Evolutionary conservation across 2,888 invertebrate species (phyloP).

Genomic region (Brachynemurus nebulosus): DNA sequence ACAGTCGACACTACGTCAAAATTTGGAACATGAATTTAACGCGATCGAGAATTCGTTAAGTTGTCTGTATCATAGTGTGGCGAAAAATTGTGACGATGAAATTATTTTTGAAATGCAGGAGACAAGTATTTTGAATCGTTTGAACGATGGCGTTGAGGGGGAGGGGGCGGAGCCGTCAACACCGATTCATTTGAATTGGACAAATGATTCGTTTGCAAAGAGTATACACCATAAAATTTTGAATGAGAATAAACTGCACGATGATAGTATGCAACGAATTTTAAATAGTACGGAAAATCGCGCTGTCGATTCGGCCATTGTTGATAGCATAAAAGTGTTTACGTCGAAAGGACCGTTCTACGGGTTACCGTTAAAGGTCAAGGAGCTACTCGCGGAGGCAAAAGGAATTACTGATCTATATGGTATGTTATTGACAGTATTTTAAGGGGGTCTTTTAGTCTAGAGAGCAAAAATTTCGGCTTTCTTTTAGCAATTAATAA

Average conservation of each 20-base stretch:
- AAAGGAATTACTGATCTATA: slow-evolving; percentile 72
- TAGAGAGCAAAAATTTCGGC: no score
- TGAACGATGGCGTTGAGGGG: background rate
- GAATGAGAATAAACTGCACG: no score
- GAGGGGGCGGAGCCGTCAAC: no score
- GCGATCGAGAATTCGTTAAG: no score
- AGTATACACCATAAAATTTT: background rate
- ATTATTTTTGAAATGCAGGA: background rate
- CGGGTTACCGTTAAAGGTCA: slow-evolving; percentile 60
- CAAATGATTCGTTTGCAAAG: background rate
- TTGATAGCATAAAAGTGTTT: no score
- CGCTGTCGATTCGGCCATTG: no score
- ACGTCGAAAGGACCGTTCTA: slow-evolving; percentile 46
- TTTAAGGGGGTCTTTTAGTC: no score
- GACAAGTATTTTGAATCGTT: background rate
- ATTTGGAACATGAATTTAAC: no score
- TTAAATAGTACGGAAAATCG: no score
- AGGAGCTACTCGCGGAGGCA: slow-evolving; percentile 53
- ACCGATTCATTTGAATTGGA: background rate
- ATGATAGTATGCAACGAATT: no score
- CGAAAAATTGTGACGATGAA: background rate
- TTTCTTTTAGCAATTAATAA: no score
- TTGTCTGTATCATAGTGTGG: background rate
- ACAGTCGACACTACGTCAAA: no score
- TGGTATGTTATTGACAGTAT: slow-evolving; percentile 49